Conservation (phyloP, 2,113 vertebrate genomes). For the Macquaria ambigua region DNA sequence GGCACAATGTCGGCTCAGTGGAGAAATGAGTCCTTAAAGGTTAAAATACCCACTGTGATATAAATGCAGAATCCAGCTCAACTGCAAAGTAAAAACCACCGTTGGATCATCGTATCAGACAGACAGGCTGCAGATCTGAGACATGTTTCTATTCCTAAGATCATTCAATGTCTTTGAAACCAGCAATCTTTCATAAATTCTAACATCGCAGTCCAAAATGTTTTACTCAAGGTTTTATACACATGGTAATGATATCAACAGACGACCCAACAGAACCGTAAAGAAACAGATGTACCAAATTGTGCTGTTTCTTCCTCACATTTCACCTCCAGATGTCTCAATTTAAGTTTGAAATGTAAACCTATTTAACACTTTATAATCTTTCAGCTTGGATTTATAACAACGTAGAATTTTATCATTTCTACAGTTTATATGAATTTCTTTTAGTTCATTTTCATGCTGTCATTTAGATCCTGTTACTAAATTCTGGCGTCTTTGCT, state of each 20-base stretch:
- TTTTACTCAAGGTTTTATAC: neutral
- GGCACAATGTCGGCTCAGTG: neutral
- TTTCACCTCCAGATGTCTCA: neutral
- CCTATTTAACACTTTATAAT: neutral
- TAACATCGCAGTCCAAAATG: neutral
- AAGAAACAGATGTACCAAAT: neutral
- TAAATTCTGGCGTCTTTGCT: neutral
- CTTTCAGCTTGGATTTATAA: neutral
- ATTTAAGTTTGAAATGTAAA: neutral
- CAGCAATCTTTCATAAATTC: neutral
- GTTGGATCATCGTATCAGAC: neutral
- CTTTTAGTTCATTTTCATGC: neutral
- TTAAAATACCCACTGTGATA: constrained; percentile 36
- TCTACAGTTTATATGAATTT: neutral
- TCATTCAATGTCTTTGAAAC: constrained; percentile 9
- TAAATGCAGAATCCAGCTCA: constrained; percentile 13
- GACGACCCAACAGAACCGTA: neutral
- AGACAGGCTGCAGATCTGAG: neutral
- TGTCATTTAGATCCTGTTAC: neutral
- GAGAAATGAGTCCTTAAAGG: neutral
- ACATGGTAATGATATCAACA: constrained; percentile 20
- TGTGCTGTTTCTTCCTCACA: neutral
- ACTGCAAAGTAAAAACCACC: constrained; percentile 4
- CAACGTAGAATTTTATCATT: neutral
- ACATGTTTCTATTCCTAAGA: constrained; percentile 20